Conservation (phyloP, 2,113 vertebrate species). For the Scatophagus argus region DNA sequence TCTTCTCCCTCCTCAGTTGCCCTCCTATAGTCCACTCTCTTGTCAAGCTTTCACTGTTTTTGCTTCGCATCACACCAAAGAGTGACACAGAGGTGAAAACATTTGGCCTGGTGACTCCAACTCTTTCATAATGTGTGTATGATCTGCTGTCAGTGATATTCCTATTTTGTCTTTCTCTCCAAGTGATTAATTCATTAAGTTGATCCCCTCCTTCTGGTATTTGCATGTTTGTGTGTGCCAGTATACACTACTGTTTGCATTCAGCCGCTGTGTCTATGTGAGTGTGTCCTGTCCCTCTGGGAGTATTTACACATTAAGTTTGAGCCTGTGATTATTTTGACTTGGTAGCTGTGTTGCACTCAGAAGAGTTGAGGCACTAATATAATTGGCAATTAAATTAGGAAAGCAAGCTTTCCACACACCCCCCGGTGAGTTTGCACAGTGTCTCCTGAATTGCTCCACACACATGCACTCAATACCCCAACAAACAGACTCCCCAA, state of each 20-base stretch:
- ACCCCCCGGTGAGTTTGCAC: slow-evolving; percentile 66
- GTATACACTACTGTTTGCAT: slow-evolving; percentile 47
- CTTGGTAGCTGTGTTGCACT: slow-evolving; percentile 68
- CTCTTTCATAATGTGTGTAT: slow-evolving; percentile 39
- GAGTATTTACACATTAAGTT: slow-evolving; percentile 77
- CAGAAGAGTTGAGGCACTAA: slow-evolving; percentile 68
- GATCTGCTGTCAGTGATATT: neutral
- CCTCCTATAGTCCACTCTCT: slow-evolving; percentile 8
- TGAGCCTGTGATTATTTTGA: slow-evolving; percentile 79
- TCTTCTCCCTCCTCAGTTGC: slow-evolving; percentile 38
- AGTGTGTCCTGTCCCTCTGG: slow-evolving; percentile 62
- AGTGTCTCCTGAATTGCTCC: slow-evolving; percentile 65
- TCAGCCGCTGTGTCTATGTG: slow-evolving; percentile 5
- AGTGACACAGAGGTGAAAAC: slow-evolving; percentile 47
- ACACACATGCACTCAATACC: slow-evolving; percentile 47
- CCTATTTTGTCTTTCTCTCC: neutral
- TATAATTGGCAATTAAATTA: slow-evolving; percentile 84
- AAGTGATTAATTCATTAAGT: slow-evolving; percentile 12
- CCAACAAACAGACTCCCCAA: slow-evolving; percentile 31
- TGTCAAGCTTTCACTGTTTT: slow-evolving; percentile 31
- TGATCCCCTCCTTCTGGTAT: slow-evolving; percentile 22
- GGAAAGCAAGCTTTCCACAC: slow-evolving; percentile 66
- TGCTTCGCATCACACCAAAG: slow-evolving; percentile 31
- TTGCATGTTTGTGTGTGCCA: slow-evolving; percentile 12
- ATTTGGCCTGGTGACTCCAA: slow-evolving; percentile 21